Evolutionary conservation across 1,140 invertebrate species (phyloP).

Genomic region (Drosophila arizonae): DNA sequence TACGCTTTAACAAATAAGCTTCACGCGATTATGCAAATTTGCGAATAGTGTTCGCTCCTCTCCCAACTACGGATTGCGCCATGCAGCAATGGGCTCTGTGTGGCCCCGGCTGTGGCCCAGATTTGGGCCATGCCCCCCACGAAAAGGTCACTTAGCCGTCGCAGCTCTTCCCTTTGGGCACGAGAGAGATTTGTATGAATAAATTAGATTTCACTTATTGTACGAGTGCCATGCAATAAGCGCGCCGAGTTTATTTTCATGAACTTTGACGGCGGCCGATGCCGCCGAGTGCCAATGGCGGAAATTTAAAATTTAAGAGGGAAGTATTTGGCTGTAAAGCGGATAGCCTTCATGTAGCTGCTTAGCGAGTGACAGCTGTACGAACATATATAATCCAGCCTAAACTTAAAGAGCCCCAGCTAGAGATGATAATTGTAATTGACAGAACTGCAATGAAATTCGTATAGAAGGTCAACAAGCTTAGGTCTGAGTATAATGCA

Average conservation of each 20-base stretch:
- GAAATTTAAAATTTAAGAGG: not conserved
- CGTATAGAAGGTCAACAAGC: not conserved
- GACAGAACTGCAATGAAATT: not conserved
- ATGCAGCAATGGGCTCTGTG: conserved; percentile 12
- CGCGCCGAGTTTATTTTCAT: conserved; percentile 15
- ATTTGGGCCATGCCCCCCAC: conserved; percentile 9
- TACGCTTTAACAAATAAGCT: conserved; percentile 76
- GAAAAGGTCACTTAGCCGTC: conserved; percentile 60
- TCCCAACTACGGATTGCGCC: conserved; percentile 8
- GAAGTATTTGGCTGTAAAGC: not conserved
- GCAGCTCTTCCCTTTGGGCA: conserved; percentile 46
- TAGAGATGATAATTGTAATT: no score
- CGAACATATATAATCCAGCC: not conserved
- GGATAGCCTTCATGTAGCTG: not conserved
- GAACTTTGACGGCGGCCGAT: conserved; percentile 12
- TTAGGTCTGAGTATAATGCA: not conserved
- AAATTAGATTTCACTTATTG: conserved; percentile 63
- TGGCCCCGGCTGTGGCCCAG: conserved; percentile 4
- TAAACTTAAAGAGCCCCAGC: no score
- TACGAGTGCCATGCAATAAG: conserved; percentile 17
- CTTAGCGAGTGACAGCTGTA: not conserved
- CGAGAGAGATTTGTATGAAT: conserved; percentile 60
- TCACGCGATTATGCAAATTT: conserved; percentile 79
- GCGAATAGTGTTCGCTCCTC: conserved; percentile 34
- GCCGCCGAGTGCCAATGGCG: not conserved